Evolutionary conservation across 2,888 invertebrate genomes (phyloP).

Genomic region (Archips xylosteana): DNA sequence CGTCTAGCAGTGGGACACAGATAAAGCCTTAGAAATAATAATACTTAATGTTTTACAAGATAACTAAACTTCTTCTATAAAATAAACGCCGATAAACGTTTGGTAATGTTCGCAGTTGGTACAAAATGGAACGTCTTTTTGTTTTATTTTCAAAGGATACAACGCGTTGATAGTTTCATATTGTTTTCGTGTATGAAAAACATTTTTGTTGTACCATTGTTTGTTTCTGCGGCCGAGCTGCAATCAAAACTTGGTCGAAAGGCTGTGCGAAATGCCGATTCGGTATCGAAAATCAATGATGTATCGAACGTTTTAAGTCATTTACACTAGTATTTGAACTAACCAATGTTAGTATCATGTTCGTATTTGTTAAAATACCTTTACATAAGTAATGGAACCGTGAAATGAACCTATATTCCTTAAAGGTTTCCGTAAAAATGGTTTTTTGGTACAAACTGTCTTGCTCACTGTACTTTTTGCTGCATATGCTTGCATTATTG

Average conservation of each 20-base stretch:
- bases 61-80: too few species aligned
- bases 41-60: too few species aligned
- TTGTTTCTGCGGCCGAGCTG: slow-evolving; percentile 38
- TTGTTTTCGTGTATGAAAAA: slow-evolving; percentile 10
- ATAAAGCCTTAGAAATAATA: too few species aligned
- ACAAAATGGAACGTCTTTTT: background rate
- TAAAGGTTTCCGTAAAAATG: too few species aligned
- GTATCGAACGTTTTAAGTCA: background rate
- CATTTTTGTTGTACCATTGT: slow-evolving; percentile 26
- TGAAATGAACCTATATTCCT: too few species aligned
- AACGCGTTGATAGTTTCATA: slow-evolving; percentile 5
- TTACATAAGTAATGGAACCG: too few species aligned
- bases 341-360: too few species aligned
- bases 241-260: slow-evolving; percentile 66
- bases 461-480: too few species aligned
- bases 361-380: background rate
- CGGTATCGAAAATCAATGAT: slow-evolving; percentile 6
- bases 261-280: slow-evolving; percentile 41
- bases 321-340: background rate
- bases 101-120: background rate
- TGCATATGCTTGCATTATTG: too few species aligned
- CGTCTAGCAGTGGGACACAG: too few species aligned
- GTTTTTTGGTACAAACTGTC: too few species aligned
- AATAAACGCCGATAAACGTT: background rate
- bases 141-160: background rate